phyloP scores from a whole-genome alignment of 2,888 invertebrate genomes.

The Ashinkailepas kermadecensis region DNA sequence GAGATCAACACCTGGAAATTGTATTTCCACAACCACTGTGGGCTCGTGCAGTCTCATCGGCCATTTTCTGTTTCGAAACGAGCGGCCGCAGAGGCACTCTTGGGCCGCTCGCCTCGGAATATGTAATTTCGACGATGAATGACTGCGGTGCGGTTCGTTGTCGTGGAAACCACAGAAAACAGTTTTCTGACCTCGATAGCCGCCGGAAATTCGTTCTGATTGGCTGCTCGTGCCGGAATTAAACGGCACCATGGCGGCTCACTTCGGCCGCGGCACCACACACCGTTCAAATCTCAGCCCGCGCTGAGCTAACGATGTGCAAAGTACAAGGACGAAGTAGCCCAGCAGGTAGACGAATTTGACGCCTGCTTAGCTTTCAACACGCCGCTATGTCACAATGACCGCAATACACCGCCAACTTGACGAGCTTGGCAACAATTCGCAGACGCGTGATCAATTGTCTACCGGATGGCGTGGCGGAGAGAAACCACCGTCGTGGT shows the following conservation, averaged over 20 bases:
- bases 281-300: background rate
- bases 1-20: no score
- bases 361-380: background rate
- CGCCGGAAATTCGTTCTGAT: slow-evolving; percentile 8
- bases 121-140: slow-evolving; percentile 3
- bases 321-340: background rate
- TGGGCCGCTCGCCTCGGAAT: background rate
- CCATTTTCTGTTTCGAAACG: slow-evolving; percentile 10
- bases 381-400: background rate
- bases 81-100: background rate
- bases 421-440: background rate
- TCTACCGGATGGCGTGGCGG: background rate
- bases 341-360: background rate
- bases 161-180: background rate
- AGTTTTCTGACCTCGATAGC: slow-evolving; percentile 8
- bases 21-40: no score
- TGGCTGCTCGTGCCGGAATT: slow-evolving; percentile 8
- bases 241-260: background rate
- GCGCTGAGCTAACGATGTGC: background rate
- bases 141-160: background rate
- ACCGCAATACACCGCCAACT: background rate
- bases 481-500: background rate
- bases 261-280: background rate
- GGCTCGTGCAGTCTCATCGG: background rate
- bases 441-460: background rate